A percentile compares a stretch with the other conserved stretches of the same genome.
Evolutionary conservation across 2,888 invertebrate species (phyloP).

Genomic region (Aproaerema taeniolella): DNA sequence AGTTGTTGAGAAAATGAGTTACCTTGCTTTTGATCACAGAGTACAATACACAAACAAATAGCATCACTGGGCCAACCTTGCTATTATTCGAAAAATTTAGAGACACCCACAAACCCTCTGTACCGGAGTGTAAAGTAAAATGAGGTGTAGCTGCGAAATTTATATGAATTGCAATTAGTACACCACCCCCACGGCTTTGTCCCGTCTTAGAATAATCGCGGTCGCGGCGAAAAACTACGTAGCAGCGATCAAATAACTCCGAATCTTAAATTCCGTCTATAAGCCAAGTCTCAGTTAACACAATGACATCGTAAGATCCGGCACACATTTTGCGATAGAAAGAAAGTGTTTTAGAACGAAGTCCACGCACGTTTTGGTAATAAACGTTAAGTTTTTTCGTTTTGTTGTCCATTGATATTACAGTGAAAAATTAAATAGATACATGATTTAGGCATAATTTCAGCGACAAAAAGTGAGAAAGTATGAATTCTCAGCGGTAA

Average conservation of each 20-base stretch:
- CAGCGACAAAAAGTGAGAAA: not conserved
- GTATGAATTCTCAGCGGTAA: not conserved
- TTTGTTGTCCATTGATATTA: not conserved
- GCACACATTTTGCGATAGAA: not conserved
- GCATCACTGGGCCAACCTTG: not conserved
- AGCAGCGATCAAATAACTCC: not conserved
- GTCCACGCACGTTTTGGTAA: not conserved
- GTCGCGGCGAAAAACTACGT: not conserved
- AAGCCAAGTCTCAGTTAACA: not conserved
- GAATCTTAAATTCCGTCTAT: not conserved
- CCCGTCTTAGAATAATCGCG: conserved; percentile 1
- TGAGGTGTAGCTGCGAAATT: not conserved
- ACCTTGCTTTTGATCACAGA: not conserved
- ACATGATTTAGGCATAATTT: not conserved
- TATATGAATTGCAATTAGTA: not conserved
- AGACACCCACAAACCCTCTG: not conserved
- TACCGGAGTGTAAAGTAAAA: not conserved
- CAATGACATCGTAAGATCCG: not conserved
- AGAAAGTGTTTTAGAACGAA: not conserved
- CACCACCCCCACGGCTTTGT: not conserved
- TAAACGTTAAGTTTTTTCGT: not conserved
- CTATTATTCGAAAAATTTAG: not conserved
- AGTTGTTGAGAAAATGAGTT: not conserved
- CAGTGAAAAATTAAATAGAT: not conserved
- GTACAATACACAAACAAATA: not conserved